These are phyloP conservation scores for Hydropotes inermis DNA, from an alignment of 2,113 vertebrate species.

Conservation along the genomic window DNA sequence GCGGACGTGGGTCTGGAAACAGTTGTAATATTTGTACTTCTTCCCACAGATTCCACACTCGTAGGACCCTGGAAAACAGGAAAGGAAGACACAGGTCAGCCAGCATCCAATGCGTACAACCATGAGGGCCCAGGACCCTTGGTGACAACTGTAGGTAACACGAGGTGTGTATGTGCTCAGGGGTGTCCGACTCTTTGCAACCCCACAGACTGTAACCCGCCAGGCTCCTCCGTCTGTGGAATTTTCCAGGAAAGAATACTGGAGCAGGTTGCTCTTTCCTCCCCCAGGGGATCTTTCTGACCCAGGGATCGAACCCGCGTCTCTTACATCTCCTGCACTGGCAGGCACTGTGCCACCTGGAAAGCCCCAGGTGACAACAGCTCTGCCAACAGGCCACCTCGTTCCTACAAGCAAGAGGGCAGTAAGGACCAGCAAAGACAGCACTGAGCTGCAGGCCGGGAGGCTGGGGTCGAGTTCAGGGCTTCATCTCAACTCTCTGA, in stretches of 20 bases:
- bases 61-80: slow-evolving; percentile 91
- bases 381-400: accelerated
- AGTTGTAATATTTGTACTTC: slow-evolving; percentile 99
- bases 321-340: not conserved
- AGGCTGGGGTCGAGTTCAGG: not conserved
- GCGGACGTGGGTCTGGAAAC: slow-evolving; percentile 98
- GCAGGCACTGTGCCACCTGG: not conserved
- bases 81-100: slow-evolving; percentile 57
- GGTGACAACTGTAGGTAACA: accelerated
- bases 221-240: not conserved
- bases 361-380: not conserved
- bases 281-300: not conserved
- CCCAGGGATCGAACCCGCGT: not conserved
- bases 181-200: not conserved
- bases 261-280: not conserved
- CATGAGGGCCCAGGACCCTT: not conserved
- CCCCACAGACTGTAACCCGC: not conserved
- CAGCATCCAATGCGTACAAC: not conserved
- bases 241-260: not conserved
- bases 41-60: slow-evolving; percentile 97
- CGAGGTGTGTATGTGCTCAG: not conserved
- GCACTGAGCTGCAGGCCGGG: not conserved
- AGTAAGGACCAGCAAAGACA: not conserved
- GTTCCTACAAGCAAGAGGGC: not conserved
- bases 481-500: not conserved